Base-by-base conservation (phyloP, 2,888 invertebrate genomes). In the Megastigmus dorsalis region DNA sequence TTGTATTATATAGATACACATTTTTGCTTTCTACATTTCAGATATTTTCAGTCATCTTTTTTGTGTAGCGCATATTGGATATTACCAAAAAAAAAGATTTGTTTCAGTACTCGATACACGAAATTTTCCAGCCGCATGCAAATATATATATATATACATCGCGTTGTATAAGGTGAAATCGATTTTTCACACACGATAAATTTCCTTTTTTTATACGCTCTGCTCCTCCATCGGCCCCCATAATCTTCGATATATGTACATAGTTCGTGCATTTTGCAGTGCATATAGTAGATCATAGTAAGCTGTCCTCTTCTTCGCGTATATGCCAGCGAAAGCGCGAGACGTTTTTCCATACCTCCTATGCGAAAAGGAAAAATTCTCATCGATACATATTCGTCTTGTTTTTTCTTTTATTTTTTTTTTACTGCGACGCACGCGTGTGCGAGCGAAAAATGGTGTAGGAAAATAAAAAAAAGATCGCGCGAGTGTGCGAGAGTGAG, bases 401-500 rank as follows among this genome's bases (percentile, higher is more conserved):
- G n/a, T n/a, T n/a, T n/a, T n/a, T n/a, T n/a, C n/a, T n/a, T n/a
- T n/a, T n/a, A n/a, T n/a, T n/a, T n/a, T n/a, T n/a, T n/a, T n/a
- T n/a, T n/a, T n/a, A n/a, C n/a, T n/a, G n/a, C n/a, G n/a, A n/a
- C n/a, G n/a, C n/a, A n/a, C n/a, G n/a, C n/a, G n/a, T n/a, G n/a
- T n/a, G n/a, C n/a, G n/a, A n/a, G n/a, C n/a, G n/a, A n/a, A n/a
- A n/a, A n/a, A n/a, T n/a, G n/a, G n/a, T n/a, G n/a, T n/a, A n/a
- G n/a, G n/a, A n/a, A 43, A 43, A 26, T 13, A 57, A 52, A 23
- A 20, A 55, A 26, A 15, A 63, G 75, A 70, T 18, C 55, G 55
- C 70, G 76, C 69, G 50, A 73, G 28, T 65, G 65, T 77, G 77
- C 72, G 48, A 63, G 72, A 74, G 67, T 74, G 76, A 57, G 23